Conservation (phyloP, 2,888 invertebrate species). For the Parnassius apollo region DNA sequence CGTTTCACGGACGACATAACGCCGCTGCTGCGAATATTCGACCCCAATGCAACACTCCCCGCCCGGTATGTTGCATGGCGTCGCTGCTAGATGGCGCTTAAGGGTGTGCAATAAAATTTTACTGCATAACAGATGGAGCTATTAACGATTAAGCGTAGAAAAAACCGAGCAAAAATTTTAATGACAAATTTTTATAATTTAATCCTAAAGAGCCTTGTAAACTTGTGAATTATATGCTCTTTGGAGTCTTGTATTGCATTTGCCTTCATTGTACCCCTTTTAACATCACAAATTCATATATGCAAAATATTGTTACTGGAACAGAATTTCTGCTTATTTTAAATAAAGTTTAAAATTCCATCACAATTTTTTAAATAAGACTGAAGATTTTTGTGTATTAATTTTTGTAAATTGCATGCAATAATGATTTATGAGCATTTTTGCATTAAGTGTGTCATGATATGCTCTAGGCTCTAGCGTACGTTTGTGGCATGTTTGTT, state of each 20-base stretch:
- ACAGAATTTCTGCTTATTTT: slow-evolving; percentile 10
- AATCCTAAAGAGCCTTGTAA: slow-evolving; percentile 1
- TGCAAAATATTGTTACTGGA: slow-evolving; percentile 5
- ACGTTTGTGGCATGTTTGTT: slow-evolving; percentile 31
- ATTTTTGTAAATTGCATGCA: slow-evolving; percentile 13
- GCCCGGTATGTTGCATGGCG: slow-evolving; percentile 75
- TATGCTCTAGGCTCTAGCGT: not conserved
- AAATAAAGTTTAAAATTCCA: not conserved
- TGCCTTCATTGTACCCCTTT: slow-evolving; percentile 17
- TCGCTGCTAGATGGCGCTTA: slow-evolving; percentile 70
- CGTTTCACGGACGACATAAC: slow-evolving; percentile 90
- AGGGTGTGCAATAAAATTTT: slow-evolving; percentile 56
- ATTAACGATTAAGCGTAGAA: slow-evolving; percentile 13
- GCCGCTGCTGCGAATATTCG: slow-evolving; percentile 88
- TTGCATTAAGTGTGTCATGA: slow-evolving; percentile 10
- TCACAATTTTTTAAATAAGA: not conserved
- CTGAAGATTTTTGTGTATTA: not conserved
- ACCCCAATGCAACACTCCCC: slow-evolving; percentile 84
- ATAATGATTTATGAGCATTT: slow-evolving; percentile 10
- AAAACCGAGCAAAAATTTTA: slow-evolving; percentile 12
- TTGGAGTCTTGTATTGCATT: slow-evolving; percentile 38
- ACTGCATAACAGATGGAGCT: slow-evolving; percentile 56
- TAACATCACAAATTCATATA: not conserved
- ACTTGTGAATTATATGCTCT: slow-evolving; percentile 9
- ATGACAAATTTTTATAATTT: slow-evolving; percentile 13